These are phyloP conservation scores for Sebastes trivittatus DNA, from an alignment of 2,797 vertebrate genomes.

Conservation along the genomic window DNA sequence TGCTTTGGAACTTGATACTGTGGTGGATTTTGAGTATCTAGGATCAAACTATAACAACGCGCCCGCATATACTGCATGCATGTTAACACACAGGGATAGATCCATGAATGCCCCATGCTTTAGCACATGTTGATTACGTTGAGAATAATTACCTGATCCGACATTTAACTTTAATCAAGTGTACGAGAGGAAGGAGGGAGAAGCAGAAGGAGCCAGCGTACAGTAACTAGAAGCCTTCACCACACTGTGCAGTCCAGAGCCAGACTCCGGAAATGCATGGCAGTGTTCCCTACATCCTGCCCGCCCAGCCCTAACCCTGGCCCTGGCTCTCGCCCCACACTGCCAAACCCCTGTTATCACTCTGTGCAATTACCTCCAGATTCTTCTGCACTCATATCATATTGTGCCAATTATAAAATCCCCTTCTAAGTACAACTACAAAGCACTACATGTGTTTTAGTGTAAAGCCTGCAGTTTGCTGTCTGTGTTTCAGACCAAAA, in stretches of 20 bases:
- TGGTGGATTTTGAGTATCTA: conserved; percentile 52
- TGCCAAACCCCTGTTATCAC: conserved; percentile 82
- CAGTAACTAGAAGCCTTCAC: conserved; percentile 66
- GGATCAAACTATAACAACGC: conserved; percentile 57
- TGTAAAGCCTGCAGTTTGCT: conserved; percentile 24
- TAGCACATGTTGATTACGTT: conserved; percentile 31
- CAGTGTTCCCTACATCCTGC: conserved; percentile 83
- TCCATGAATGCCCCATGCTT: not conserved
- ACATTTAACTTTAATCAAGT: conserved; percentile 42
- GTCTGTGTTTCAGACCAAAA: conserved; percentile 6
- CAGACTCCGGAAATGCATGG: conserved; percentile 81
- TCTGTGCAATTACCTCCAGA: conserved; percentile 80
- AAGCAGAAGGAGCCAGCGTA: conserved; percentile 24
- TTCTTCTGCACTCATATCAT: conserved; percentile 63
- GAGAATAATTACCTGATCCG: conserved; percentile 37
- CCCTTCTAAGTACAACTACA: conserved; percentile 51
- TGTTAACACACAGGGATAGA: conserved; percentile 35
- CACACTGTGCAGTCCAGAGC: conserved; percentile 64
- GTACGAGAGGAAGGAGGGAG: conserved; percentile 17
- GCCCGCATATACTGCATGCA: conserved; percentile 27
- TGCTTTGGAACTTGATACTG: conserved; percentile 68
- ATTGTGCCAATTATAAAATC: conserved; percentile 66
- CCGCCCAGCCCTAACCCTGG: conserved; percentile 72
- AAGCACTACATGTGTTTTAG: conserved; percentile 49
- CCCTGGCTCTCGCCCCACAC: conserved; percentile 62